These are phyloP conservation scores for Arenaria interpres DNA, from an alignment of 2,113 vertebrate genomes.

Conservation along the genomic window DNA sequence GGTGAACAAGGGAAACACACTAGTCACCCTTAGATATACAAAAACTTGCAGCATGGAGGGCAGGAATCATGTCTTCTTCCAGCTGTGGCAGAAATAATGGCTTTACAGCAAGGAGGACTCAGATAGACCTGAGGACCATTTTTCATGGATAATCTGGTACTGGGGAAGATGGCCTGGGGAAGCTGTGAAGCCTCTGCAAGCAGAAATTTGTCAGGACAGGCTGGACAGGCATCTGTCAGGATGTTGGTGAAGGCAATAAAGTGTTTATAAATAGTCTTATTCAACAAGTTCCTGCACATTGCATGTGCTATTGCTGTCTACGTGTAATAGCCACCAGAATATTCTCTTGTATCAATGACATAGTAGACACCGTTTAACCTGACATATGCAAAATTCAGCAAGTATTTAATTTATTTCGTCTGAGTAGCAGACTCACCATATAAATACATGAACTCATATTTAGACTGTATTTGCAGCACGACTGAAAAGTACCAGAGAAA, in stretches of 20 bases:
- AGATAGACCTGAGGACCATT: not conserved
- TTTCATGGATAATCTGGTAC: not conserved
- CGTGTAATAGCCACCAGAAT: not conserved
- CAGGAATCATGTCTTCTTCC: not conserved
- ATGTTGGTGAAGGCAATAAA: not conserved
- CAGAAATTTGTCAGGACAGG: not conserved
- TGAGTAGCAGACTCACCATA: not conserved
- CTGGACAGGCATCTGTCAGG: not conserved
- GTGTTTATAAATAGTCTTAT: not conserved
- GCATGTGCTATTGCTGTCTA: not conserved
- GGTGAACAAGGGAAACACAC: not conserved
- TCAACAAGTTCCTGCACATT: not conserved
- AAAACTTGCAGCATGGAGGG: not conserved
- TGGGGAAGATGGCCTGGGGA: not conserved
- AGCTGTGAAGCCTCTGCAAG: not conserved
- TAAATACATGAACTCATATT: not conserved
- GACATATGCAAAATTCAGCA: constrained; percentile 6
- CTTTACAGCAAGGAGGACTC: not conserved
- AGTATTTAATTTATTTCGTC: constrained; percentile 12
- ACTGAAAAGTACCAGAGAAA: not conserved
- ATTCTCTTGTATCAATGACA: not conserved
- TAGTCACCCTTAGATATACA: not conserved
- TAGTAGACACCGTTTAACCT: not conserved
- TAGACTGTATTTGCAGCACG: not conserved
- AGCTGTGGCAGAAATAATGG: not conserved